phyloP scores from a whole-genome alignment of 37 sponge, comb jelly and placozoan species.

The Spongia lamella region DNA sequence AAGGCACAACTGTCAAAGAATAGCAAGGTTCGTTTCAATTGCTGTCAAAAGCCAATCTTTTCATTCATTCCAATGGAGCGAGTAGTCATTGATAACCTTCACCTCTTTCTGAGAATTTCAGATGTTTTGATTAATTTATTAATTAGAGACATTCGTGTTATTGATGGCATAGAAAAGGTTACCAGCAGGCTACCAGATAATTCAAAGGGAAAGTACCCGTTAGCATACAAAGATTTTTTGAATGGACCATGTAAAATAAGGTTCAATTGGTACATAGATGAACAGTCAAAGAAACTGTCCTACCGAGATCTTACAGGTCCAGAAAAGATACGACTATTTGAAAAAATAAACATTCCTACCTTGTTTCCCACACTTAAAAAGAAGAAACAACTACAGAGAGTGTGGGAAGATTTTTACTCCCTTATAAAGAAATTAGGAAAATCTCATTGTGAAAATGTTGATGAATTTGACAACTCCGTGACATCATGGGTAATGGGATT shows the following conservation, averaged over 20 bases:
- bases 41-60: constrained; percentile 10
- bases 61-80: constrained; percentile 23
- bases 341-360: not conserved
- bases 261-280: not conserved
- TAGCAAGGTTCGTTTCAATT: constrained; percentile 16
- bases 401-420: constrained; percentile 3
- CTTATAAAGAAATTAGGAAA: not conserved
- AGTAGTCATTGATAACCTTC: constrained; percentile 30
- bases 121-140: constrained; percentile 34
- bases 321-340: constrained; percentile 13
- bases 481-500: not conserved
- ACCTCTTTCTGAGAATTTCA: constrained; percentile 17
- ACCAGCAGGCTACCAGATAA: too few species aligned
- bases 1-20: not conserved
- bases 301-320: constrained; percentile 20
- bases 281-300: constrained; percentile 6
- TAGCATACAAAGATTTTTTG: not conserved
- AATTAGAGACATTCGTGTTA: constrained; percentile 16
- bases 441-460: not conserved
- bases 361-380: constrained; percentile 9
- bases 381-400: not conserved
- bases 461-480: not conserved
- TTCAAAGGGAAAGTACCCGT: not conserved
- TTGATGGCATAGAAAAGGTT: constrained; percentile 19
- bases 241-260: not conserved